Evolutionary conservation across 2,113 vertebrate species (phyloP).

Genomic region (Pavo muticus): DNA sequence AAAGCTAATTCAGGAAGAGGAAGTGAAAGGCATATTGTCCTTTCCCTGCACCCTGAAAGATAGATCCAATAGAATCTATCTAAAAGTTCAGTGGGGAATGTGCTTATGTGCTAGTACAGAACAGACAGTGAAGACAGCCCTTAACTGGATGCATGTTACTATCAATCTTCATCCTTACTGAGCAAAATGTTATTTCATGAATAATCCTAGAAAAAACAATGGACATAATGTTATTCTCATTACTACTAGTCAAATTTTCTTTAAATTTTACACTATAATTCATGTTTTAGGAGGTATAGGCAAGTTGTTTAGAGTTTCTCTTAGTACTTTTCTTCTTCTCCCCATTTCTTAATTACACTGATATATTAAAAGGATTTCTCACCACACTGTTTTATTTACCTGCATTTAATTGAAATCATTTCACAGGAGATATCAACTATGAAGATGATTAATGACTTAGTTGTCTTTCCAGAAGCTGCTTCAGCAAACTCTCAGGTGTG

Average conservation of each 20-base stretch:
- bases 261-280: background rate
- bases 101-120: background rate
- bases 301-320: background rate
- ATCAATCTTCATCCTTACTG: background rate
- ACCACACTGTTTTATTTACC: constrained; percentile 50
- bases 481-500: constrained; percentile 48
- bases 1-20: background rate
- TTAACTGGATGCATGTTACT: background rate
- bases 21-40: background rate
- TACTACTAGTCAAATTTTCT: background rate
- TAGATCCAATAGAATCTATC: background rate
- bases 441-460: constrained; percentile 61
- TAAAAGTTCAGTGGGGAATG: background rate
- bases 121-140: background rate
- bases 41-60: background rate
- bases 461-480: constrained; percentile 60
- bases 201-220: background rate
- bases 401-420: constrained; percentile 64
- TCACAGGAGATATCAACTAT: constrained; percentile 47
- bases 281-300: background rate
- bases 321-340: background rate
- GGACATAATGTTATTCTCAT: background rate
- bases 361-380: constrained; percentile 52
- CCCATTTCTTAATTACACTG: background rate
- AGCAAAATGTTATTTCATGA: background rate